Evolutionary conservation across 2,113 vertebrate species (phyloP), one percentile per base, ranked within the genome.

Genomic region (Indicator maculatus): DNA sequence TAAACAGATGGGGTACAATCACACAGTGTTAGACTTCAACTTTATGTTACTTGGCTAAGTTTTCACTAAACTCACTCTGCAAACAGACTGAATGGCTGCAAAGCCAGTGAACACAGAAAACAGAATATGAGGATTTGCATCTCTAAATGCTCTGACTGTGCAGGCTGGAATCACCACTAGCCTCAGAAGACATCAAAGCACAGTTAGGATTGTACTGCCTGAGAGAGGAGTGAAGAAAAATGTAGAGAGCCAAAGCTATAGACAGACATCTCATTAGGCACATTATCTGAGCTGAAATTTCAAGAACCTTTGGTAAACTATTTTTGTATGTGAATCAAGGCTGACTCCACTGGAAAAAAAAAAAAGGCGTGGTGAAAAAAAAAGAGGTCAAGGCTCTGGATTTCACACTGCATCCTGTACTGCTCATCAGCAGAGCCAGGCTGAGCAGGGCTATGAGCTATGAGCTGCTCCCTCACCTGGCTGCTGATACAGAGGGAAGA

Each of bases 231-330:
- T 2, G 24, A 78, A 75, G 65, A 88, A 90, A 52, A 91, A 86
- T 72, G 83, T 58, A 77, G 65, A 75, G 70, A 86, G 58, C 38
- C 18, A 16, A 3, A 8, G 76, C 83, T 93, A 83, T 24, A 91
- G 89, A 77, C 3, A 88, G 79, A 72, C 52, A 69, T 36, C 85
- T 95, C 66, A 81, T 83, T 88, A 88, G 50, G 85, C 76, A 90
- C 70, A 91, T 78, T 70, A 88, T 71, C 53, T 24, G 56, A 81
- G 76, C 21, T 79, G 73, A 91, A 95, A 91, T 93, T 83, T 93
- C 69, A 93, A 81, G 73, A 95, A 83, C 56, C 44, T 74, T 91
- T 58, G 47, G 44, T 65, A 93, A 91, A 93, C 76, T 94, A 83
- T 88, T 95, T 93, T 93, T 86, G 75, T 39, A 81, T 18, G 8